Evolutionary conservation across 2,888 invertebrate genomes (phyloP).

Genomic region (Glaucopsyche alexis): DNA sequence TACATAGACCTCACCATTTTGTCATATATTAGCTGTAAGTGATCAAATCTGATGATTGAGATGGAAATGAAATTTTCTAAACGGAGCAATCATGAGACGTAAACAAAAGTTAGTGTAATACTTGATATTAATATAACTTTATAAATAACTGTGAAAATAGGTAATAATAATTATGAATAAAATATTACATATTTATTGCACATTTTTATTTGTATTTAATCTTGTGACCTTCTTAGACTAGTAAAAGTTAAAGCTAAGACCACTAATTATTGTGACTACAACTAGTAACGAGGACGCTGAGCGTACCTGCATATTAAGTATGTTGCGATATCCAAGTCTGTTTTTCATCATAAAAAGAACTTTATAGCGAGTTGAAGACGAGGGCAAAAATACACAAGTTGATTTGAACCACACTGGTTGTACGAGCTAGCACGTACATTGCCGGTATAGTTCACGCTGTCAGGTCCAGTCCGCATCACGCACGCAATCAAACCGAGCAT

Average conservation of each 20-base stretch:
- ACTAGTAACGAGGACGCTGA: no score
- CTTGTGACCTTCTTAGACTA: conserved; percentile 2
- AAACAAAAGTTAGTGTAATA: conserved; percentile 78
- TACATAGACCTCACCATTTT: conserved; percentile 79
- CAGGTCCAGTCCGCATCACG: no score
- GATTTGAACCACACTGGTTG: no score
- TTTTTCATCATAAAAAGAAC: no score
- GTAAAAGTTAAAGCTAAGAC: background rate
- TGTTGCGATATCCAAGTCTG: no score
- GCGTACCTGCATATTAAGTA: no score
- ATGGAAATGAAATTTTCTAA: conserved; percentile 79
- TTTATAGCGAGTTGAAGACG: no score
- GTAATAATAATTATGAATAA: conserved; percentile 81
- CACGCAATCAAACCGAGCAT: no score
- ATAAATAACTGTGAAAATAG: conserved; percentile 81
- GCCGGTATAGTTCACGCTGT: no score
- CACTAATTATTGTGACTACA: no score
- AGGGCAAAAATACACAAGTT: no score
- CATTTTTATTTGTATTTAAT: conserved; percentile 56
- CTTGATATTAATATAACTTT: conserved; percentile 82
- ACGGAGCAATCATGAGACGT: conserved; percentile 78
- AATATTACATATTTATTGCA: conserved; percentile 78
- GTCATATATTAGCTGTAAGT: conserved; percentile 72
- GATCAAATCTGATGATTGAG: conserved; percentile 73
- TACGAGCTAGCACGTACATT: no score